Conservation (phyloP, 2,797 vertebrate genomes). For the Ctenopoma kingsleyae region DNA sequence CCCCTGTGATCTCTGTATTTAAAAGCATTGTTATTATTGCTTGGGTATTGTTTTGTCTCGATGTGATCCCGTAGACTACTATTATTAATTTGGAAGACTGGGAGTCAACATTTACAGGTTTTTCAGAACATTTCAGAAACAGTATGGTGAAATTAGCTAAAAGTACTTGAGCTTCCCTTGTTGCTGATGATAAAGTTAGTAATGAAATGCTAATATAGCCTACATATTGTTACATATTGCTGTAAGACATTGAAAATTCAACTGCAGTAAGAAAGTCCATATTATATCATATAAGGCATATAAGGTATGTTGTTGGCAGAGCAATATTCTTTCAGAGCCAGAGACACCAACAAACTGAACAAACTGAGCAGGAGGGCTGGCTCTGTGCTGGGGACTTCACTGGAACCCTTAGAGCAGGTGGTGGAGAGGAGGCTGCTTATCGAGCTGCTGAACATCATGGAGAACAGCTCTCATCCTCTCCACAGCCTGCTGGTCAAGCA, state of each 20-base stretch:
- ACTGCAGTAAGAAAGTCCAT: not conserved
- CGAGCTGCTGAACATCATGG: no score
- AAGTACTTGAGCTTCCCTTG: not conserved
- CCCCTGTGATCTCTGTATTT: slow-evolving; percentile 75
- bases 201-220: not conserved
- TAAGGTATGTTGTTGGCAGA: no score
- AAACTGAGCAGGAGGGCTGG: no score
- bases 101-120: slow-evolving; percentile 12
- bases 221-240: not conserved
- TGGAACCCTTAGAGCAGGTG: no score
- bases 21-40: slow-evolving; percentile 71
- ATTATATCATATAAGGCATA: not conserved
- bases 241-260: not conserved
- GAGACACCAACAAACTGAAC: no score
- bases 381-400: no score
- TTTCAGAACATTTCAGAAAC: not conserved
- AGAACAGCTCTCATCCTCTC: no score
- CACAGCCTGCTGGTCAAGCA: no score
- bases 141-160: not conserved
- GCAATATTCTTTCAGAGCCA: no score
- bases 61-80: slow-evolving; percentile 54
- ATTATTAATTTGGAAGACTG: slow-evolving; percentile 63
- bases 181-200: not conserved
- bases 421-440: no score
- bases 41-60: slow-evolving; percentile 68